phyloP scores from a whole-genome alignment of 2,113 vertebrate species.

The Otus sunia region DNA sequence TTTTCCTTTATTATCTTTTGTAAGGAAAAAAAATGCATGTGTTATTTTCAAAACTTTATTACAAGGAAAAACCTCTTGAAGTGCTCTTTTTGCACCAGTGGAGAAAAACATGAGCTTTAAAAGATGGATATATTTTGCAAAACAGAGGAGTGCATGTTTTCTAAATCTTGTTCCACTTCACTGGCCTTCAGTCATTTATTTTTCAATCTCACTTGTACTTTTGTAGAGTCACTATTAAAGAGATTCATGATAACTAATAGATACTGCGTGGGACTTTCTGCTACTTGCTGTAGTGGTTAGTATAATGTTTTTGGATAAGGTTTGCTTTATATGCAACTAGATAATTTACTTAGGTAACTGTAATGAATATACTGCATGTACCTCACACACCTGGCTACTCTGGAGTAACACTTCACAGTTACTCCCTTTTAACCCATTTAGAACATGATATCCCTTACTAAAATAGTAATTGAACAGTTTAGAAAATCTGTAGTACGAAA shows the following conservation, averaged over 20 bases:
- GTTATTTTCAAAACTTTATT: conserved; percentile 6
- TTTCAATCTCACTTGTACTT: neutral
- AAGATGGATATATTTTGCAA: conserved; percentile 7
- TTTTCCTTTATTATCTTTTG: neutral
- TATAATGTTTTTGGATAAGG: neutral
- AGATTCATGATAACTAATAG: neutral
- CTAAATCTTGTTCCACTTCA: neutral
- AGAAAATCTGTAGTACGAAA: neutral
- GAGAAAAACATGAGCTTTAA: neutral
- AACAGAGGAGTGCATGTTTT: neutral
- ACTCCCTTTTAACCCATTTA: neutral
- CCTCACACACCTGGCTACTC: neutral
- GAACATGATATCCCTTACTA: neutral
- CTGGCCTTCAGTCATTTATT: neutral
- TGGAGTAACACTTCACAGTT: neutral
- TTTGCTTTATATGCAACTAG: neutral
- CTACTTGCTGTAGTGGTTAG: neutral
- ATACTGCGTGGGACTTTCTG: fast-evolving
- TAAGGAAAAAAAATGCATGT: neutral
- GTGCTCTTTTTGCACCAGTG: neutral
- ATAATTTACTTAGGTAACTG: neutral
- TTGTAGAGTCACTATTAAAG: neutral
- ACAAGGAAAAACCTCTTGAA: neutral
- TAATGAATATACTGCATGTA: neutral
- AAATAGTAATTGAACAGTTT: neutral